A percentile compares a stretch with the other conserved stretches of the same genome.
phyloP scores from a whole-genome alignment of 2,113 vertebrate species.

The Zeus faber region DNA sequence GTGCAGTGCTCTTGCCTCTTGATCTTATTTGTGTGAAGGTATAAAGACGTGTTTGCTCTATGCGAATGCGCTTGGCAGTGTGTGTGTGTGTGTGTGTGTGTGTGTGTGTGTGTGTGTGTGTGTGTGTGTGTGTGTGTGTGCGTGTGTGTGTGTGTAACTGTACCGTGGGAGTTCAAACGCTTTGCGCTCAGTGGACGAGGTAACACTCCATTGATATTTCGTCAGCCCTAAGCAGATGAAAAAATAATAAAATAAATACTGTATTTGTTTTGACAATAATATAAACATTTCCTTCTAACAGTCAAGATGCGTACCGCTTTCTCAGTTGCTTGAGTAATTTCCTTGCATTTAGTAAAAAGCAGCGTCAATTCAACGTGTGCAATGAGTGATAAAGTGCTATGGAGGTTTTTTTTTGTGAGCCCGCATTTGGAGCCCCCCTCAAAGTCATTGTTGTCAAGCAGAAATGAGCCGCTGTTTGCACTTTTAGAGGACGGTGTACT shows the following conservation, averaged over 20 bases:
- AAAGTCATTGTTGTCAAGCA: conserved; percentile 28
- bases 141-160: conserved; percentile 8
- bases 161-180: background rate
- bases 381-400: no score
- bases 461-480: conserved; percentile 18
- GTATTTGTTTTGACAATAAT: no score
- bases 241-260: no score
- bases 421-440: conserved; percentile 13
- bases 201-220: background rate
- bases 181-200: conserved; percentile 1
- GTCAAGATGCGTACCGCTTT: no score
- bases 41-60: background rate
- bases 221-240: no score
- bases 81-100: background rate
- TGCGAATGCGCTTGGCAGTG: background rate
- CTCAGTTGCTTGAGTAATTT: no score
- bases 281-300: no score
- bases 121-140: background rate
- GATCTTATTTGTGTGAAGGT: background rate
- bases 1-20: background rate
- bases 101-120: background rate
- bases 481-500: conserved; percentile 35
- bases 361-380: no score
- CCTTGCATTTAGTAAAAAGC: no score
- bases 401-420: no score